Base-by-base conservation (phyloP, 2,113 vertebrate species). In the Bostrychus sinensis region DNA sequence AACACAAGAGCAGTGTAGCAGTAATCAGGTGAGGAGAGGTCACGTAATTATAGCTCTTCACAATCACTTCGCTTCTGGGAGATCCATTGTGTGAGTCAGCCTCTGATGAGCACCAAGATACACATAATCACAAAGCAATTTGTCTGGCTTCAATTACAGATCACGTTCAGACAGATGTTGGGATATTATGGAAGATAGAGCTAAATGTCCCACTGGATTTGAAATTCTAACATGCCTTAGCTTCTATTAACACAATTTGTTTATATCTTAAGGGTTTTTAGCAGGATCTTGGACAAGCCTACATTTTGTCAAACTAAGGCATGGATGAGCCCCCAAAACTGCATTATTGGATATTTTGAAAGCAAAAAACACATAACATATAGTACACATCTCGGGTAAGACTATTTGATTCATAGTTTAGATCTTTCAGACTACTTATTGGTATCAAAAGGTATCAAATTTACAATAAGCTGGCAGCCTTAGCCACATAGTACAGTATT, bases 1-100 rank as follows among this genome's bases (percentile, higher is more conserved):
- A 81, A 61, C 26, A 26, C 12, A 56, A 70, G 70, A 70, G 50
- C 38, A 22, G 12, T 16, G 12, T 43, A 48, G 61, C 43, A 30
- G 23, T 25, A 36, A 1, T 61, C 26, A 56, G 42, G 61, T 62
- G 26, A 70, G 42, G 20, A 60, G 13, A 48, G 42, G 48, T 39
- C 30, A 55, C 7, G 34, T 17, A 56, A 59, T 55, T 62, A 17
- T 11, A 53, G 28, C 25, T 32, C 39, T 61, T 28, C 25, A 58
- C 10, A 57, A 17, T 50, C 23, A 12, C 14, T 34, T 17, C 10
- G 45, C n/a, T 22, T 51, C 12, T 16, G 37, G 16, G 25, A 51
- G 14, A 64, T 60, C 37, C 13, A n/a, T 51, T 51, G 48, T 51
- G 28, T 38, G 70, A 76, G 23, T 57, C 56, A 56, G 23, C 25